Evolutionary conservation across 2,113 vertebrate genomes (phyloP).

Genomic region (Tragulus kanchil): DNA sequence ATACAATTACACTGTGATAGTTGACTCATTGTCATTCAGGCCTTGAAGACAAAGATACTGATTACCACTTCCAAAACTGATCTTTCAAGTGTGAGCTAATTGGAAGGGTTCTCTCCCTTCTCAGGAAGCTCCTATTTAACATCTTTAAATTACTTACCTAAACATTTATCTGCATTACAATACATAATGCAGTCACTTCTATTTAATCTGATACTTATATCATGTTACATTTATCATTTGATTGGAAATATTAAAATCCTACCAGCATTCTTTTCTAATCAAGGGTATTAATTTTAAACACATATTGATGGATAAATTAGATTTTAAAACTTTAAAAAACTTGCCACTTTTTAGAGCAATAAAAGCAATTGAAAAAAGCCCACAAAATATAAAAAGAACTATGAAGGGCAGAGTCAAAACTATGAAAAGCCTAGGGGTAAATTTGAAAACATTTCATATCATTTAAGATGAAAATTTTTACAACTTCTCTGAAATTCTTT

Average conservation of each 20-base stretch:
- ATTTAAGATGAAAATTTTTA: background rate
- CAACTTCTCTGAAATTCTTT: background rate
- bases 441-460: background rate
- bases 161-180: slow-evolving; percentile 14
- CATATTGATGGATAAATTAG: slow-evolving; percentile 62
- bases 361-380: slow-evolving; percentile 27
- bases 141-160: slow-evolving; percentile 41
- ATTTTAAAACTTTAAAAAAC: slow-evolving; percentile 30
- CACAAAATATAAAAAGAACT: background rate
- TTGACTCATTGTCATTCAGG: too few species aligned
- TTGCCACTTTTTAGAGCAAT: background rate
- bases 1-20: too few species aligned
- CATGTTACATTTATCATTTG: slow-evolving; percentile 46
- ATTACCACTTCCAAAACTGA: slow-evolving; percentile 49
- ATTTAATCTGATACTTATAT: slow-evolving; percentile 28
- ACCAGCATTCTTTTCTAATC: slow-evolving; percentile 42
- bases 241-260: slow-evolving; percentile 47
- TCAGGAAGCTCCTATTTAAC: slow-evolving; percentile 39
- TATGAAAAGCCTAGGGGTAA: background rate
- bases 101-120: slow-evolving; percentile 49
- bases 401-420: background rate
- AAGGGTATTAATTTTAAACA: slow-evolving; percentile 63
- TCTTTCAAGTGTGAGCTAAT: slow-evolving; percentile 48
- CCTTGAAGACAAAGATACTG: slow-evolving; percentile 35
- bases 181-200: slow-evolving; percentile 47